phyloP scores from a whole-genome alignment of 1,140 invertebrate genomes.

The Littorina saxatilis region DNA sequence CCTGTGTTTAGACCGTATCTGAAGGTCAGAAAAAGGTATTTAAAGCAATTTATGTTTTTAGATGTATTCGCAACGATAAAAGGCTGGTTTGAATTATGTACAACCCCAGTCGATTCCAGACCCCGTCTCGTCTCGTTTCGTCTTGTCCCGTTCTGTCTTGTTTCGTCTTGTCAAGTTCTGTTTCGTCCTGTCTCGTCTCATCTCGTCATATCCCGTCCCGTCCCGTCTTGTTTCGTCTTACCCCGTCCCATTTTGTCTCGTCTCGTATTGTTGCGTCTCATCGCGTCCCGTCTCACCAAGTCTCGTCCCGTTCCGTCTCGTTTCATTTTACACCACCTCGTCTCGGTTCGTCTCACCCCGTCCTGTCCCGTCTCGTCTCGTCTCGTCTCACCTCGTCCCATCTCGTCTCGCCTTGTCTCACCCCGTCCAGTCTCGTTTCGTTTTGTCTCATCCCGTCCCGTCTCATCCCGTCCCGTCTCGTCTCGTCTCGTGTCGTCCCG shows the following conservation, averaged over 20 bases:
- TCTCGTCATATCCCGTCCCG: constrained; percentile 27
- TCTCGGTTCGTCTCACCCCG: constrained; percentile 21
- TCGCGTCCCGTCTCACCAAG: constrained; percentile 30
- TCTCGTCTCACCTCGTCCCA: constrained; percentile 16
- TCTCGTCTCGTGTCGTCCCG: constrained; percentile 36
- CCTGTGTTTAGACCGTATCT: constrained; percentile 30
- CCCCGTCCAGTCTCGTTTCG: constrained; percentile 23
- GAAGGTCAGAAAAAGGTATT: too few relatives aligned
- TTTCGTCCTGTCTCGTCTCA: constrained; percentile 22
- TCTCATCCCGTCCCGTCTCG: constrained; percentile 24
- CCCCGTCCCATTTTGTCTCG: constrained; percentile 20
- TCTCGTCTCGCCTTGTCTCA: constrained; percentile 31
- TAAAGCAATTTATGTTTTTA: too few relatives aligned
- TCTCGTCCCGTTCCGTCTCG: constrained; percentile 33
- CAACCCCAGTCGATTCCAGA: too few relatives aligned
- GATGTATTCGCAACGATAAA: too few relatives aligned
- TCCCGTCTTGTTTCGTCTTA: constrained; percentile 24
- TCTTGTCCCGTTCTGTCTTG: constrained; percentile 35
- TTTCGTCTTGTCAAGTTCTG: constrained; percentile 32
- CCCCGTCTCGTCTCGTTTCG: constrained; percentile 33
- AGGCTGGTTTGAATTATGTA: too few relatives aligned
- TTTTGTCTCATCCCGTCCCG: constrained; percentile 29
- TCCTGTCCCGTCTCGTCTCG: constrained; percentile 35
- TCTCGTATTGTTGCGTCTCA: constrained; percentile 23
- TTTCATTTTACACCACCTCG: constrained; percentile 24